Conservation (phyloP, 2,797 vertebrate genomes). For the Catamblyrhynchus diadema region DNA sequence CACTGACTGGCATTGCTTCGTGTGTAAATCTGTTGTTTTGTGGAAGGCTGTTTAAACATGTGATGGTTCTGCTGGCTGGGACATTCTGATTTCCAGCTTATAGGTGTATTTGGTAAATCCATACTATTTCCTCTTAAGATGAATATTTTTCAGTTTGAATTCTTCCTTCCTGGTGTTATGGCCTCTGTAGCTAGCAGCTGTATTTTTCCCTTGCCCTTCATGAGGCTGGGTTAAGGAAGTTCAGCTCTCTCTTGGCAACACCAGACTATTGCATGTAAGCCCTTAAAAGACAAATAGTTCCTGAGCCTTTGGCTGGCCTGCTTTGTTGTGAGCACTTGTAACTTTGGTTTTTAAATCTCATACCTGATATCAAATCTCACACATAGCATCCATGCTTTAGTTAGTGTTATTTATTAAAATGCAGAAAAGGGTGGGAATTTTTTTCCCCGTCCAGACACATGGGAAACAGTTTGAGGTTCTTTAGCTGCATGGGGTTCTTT, state of each 20-base stretch:
- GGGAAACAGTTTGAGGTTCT: not conserved
- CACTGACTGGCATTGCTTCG: not conserved
- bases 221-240: not conserved
- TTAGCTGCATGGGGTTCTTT: not conserved
- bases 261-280: not conserved
- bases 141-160: not conserved
- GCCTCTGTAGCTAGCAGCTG: not conserved
- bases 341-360: not conserved
- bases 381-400: not conserved
- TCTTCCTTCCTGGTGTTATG: not conserved
- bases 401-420: not conserved
- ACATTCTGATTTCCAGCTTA: not conserved
- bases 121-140: not conserved
- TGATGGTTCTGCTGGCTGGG: not conserved
- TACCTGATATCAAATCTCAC: not conserved
- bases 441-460: not conserved
- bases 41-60: not conserved
- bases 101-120: not conserved
- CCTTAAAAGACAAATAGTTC: not conserved
- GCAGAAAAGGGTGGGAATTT: too few relatives aligned
- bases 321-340: not conserved
- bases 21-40: not conserved
- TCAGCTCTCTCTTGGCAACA: fast-evolving
- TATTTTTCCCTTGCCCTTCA: not conserved
- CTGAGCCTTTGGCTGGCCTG: not conserved